Conservation (phyloP, 2,113 vertebrate genomes). For the Sphyrna mokarran region DNA sequence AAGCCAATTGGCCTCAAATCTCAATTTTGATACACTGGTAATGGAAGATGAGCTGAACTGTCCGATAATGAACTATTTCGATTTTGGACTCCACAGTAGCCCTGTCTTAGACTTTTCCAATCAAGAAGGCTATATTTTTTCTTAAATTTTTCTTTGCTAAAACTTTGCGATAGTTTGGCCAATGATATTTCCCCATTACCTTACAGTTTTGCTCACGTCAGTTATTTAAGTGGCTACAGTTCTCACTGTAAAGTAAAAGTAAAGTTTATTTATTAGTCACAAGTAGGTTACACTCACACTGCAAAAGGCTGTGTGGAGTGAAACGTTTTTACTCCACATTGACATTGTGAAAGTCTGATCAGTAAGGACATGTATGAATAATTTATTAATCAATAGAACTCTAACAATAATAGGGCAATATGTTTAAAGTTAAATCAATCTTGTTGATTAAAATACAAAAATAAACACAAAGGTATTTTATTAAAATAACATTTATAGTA, state of each 20-base stretch:
- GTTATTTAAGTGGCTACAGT: neutral
- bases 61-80: neutral
- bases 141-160: neutral
- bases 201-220: neutral
- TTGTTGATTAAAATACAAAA: neutral
- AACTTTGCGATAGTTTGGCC: neutral
- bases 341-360: neutral
- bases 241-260: no score
- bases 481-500: constrained; percentile 2
- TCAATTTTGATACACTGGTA: neutral
- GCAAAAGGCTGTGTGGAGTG: neutral
- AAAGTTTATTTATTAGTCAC: no score
- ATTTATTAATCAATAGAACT: constrained; percentile 1
- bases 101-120: neutral
- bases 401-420: neutral
- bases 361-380: constrained; percentile 4
- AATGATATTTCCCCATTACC: neutral
- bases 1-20: neutral
- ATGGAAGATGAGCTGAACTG: neutral
- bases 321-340: neutral
- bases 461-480: neutral
- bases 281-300: no score
- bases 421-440: neutral
- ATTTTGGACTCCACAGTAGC: neutral
- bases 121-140: neutral